phyloP scores from a whole-genome alignment of 2,888 invertebrate species.

The Oxycera nigricornis region DNA sequence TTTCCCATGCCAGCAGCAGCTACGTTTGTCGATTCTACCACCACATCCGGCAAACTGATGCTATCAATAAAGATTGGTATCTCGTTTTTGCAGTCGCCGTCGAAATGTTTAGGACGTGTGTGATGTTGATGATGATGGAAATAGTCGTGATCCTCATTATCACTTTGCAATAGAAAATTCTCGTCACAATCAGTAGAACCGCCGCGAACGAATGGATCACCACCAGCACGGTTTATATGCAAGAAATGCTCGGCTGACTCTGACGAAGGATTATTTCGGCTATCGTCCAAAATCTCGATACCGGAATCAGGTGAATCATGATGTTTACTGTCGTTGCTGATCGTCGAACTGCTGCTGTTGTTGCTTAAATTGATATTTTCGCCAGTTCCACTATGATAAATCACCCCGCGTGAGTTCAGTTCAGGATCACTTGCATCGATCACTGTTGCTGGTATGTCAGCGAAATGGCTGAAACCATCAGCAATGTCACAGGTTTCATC shows the following conservation, averaged over 20 bases:
- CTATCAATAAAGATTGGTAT: conserved; percentile 58
- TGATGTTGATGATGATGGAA: background rate
- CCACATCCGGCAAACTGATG: conserved; percentile 62
- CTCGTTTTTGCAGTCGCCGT: background rate
- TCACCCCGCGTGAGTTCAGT: too few relatives aligned
- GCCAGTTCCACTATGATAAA: background rate
- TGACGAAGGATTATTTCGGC: background rate
- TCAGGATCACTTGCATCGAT: conserved; percentile 1
- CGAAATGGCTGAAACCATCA: background rate
- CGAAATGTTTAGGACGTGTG: background rate
- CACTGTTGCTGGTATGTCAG: conserved; percentile 23
- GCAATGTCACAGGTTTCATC: background rate
- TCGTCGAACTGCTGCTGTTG: conserved; percentile 39
- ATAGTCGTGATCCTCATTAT: conserved; percentile 42
- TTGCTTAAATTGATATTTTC: conserved; percentile 38
- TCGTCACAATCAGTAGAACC: conserved; percentile 60
- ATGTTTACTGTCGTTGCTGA: background rate
- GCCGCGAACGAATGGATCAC: conserved; percentile 47
- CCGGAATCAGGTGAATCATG: conserved; percentile 56
- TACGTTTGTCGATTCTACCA: conserved; percentile 56
- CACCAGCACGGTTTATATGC: conserved; percentile 40
- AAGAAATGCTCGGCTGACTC: conserved; percentile 1
- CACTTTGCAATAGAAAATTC: conserved; percentile 50
- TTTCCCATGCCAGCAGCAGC: conserved; percentile 48
- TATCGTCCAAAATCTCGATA: conserved; percentile 47